These are phyloP conservation scores for Coenonympha glycerion DNA, from an alignment of 2,888 invertebrate species.

Conservation along the genomic window DNA sequence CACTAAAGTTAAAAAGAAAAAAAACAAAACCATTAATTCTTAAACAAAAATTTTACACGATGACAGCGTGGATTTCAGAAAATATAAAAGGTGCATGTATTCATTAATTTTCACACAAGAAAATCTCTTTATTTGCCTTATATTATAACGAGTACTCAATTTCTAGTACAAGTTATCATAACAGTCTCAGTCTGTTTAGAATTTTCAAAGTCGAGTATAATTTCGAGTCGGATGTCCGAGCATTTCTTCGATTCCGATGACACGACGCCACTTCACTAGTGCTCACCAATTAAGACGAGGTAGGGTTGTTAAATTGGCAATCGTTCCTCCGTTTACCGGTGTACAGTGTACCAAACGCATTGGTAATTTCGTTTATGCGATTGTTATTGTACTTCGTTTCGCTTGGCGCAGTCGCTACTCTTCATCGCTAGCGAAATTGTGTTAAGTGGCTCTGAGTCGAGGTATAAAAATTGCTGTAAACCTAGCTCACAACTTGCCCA, in stretches of 20 bases:
- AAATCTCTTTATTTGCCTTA: no score
- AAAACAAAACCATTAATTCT: not conserved
- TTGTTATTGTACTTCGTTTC: constrained; percentile 30
- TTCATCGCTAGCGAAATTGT: constrained; percentile 5
- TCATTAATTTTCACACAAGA: no score
- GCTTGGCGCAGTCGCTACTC: not conserved
- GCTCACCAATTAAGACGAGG: constrained; percentile 70
- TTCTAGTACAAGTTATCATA: no score
- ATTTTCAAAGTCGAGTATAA: not conserved
- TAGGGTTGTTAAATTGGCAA: constrained; percentile 73
- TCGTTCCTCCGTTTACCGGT: constrained; percentile 69
- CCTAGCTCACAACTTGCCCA: not conserved
- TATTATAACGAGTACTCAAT: no score
- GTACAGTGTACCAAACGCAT: constrained; percentile 45
- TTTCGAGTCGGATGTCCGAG: not conserved
- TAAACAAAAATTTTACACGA: not conserved
- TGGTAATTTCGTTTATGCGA: constrained; percentile 51
- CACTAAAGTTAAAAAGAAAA: no score
- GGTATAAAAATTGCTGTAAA: not conserved
- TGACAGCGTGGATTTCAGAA: no score
- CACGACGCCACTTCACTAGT: constrained; percentile 36
- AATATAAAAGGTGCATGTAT: no score
- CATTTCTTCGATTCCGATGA: not conserved
- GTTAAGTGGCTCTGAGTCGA: not conserved
- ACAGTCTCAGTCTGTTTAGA: no score